Conservation (phyloP, 2,113 vertebrate species). For the Phrynocephalus versicolor region DNA sequence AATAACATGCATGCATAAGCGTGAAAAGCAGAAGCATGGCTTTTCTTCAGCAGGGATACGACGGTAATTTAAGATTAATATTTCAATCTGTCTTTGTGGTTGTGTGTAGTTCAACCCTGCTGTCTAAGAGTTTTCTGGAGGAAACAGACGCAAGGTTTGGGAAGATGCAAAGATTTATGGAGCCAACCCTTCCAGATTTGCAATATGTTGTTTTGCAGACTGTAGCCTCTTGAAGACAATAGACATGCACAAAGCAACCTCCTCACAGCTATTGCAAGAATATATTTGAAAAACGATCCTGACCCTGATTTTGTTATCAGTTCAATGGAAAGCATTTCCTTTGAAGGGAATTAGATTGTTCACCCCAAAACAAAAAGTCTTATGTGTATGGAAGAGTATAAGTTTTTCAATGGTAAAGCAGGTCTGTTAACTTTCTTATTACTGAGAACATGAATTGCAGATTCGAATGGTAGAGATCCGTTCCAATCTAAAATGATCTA, state of each 20-base stretch:
- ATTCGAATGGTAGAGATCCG: too few species aligned
- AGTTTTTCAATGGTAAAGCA: neutral
- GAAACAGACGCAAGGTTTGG: neutral
- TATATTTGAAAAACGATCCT: neutral
- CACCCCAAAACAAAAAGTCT: neutral
- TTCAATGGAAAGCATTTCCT: neutral
- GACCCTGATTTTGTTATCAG: neutral
- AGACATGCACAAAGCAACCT: neutral
- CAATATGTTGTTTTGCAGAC: neutral
- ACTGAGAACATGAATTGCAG: neutral
- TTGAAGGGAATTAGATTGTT: constrained; percentile 11
- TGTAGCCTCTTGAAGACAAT: neutral
- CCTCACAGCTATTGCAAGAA: neutral
- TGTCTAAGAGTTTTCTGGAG: neutral
- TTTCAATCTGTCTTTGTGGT: neutral
- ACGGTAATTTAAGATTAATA: neutral
- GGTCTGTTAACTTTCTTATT: neutral
- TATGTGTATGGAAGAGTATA: constrained; percentile 35
- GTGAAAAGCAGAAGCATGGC: neutral
- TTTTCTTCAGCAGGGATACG: neutral
- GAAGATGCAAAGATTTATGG: constrained; percentile 49
- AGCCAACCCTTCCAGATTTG: constrained; percentile 15
- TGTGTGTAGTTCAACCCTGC: neutral
- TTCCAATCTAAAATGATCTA: too few species aligned
- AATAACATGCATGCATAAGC: constrained; percentile 5